These are phyloP conservation scores for Mylabris sibirica DNA, from an alignment of 2,888 invertebrate species.

Conservation along the genomic window DNA sequence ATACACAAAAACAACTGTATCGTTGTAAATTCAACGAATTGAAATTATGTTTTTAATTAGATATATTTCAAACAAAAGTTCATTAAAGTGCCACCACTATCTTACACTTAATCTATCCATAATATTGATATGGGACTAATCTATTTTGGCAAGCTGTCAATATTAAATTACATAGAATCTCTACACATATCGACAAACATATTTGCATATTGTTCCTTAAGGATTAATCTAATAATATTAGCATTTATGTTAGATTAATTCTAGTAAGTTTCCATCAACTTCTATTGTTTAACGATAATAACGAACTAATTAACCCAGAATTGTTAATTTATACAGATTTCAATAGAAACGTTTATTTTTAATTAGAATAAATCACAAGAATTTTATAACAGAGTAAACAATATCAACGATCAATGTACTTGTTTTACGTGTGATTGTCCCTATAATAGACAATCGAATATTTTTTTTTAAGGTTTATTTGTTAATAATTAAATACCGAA, in stretches of 20 bases:
- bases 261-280: not conserved
- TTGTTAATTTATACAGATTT: not conserved
- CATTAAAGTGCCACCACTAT: not conserved
- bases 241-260: slow-evolving; percentile 17
- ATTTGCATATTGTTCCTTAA: slow-evolving; percentile 22
- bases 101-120: not conserved
- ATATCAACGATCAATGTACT: not conserved
- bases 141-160: slow-evolving; percentile 1
- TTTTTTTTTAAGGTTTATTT: not conserved
- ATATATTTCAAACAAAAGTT: not conserved
- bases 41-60: not conserved
- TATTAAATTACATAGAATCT: not conserved
- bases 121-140: not conserved
- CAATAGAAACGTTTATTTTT: not conserved
- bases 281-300: not conserved
- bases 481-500: slow-evolving; percentile 11
- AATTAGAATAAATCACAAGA: not conserved
- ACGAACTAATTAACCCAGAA: not conserved
- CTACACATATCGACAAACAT: too few species aligned
- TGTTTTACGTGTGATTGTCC: too few species aligned
- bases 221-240: slow-evolving; percentile 29
- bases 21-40: not conserved
- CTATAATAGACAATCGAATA: too few species aligned
- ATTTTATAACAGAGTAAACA: too few species aligned
- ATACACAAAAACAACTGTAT: too few species aligned